These are phyloP conservation scores for Sphinx pinastri DNA, from an alignment of 2,888 invertebrate genomes.

Conservation along the genomic window DNA sequence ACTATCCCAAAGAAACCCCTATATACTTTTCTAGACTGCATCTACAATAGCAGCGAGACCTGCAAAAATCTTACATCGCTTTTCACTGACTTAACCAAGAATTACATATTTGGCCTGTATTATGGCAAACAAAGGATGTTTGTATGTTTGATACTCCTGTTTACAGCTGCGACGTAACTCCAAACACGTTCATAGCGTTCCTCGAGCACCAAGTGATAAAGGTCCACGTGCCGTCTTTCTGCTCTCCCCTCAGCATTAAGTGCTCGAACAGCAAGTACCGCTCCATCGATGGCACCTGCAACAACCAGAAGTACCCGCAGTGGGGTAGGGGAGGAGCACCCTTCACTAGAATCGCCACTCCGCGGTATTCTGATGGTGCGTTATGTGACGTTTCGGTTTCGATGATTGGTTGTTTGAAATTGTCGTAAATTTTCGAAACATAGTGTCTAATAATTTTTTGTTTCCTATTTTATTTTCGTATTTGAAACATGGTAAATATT, in stretches of 20 bases:
- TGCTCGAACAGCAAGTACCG: constrained; percentile 82
- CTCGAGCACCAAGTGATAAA: constrained; percentile 68
- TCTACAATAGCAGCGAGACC: too few species aligned
- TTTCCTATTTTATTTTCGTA: too few species aligned
- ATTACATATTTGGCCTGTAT: too few species aligned
- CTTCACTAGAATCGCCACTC: constrained; percentile 83
- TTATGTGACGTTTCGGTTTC: not conserved
- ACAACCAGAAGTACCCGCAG: constrained; percentile 87
- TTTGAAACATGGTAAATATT: too few species aligned
- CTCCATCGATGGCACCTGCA: constrained; percentile 90
- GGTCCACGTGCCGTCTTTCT: constrained; percentile 56
- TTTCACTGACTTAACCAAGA: too few species aligned
- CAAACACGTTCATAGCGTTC: constrained; percentile 77
- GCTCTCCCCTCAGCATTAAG: constrained; percentile 55
- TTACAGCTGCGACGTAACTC: constrained; percentile 64
- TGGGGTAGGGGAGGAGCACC: constrained; percentile 86
- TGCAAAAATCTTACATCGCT: too few species aligned
- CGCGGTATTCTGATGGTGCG: constrained; percentile 86
- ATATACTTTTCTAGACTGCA: too few species aligned
- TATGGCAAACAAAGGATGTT: too few species aligned
- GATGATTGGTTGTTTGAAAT: too few species aligned
- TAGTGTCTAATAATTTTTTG: too few species aligned
- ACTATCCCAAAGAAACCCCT: too few species aligned
- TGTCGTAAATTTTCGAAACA: too few species aligned
- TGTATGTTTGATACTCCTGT: not conserved